phyloP scores from a whole-genome alignment of 2,113 vertebrate species.

The Ovis canadensis region DNA sequence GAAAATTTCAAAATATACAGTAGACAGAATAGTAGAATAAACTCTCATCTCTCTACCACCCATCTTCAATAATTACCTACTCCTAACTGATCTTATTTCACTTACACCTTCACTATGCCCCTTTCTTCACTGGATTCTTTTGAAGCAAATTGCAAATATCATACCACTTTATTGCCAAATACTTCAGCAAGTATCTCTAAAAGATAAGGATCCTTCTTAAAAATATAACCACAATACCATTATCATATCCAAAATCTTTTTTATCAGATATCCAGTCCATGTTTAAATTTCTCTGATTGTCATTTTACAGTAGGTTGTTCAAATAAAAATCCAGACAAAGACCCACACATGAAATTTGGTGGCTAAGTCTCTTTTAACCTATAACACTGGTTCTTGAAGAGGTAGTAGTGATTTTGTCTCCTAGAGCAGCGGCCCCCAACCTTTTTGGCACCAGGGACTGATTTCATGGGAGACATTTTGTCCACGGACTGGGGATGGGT shows the following conservation, averaged over 20 bases:
- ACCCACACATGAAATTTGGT: not conserved
- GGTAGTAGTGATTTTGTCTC: not conserved
- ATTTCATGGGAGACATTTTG: not conserved
- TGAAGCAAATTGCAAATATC: constrained; percentile 20
- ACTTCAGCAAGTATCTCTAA: not conserved
- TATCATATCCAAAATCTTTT: not conserved
- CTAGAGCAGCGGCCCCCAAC: not conserved
- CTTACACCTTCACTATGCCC: not conserved
- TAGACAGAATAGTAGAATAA: constrained; percentile 3
- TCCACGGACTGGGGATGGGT: not conserved
- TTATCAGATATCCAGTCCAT: not conserved
- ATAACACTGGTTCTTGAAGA: not conserved
- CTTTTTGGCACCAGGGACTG: not conserved
- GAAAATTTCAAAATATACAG: constrained; percentile 13
- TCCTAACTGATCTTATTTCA: not conserved
- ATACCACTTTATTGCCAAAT: not conserved
- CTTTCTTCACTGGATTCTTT: not conserved
- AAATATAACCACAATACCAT: not conserved
- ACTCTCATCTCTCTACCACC: not conserved
- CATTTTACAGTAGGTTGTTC: not conserved
- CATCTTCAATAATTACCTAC: not conserved
- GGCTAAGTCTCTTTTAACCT: not conserved
- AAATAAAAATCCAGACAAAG: constrained; percentile 34
- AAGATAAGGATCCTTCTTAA: constrained; percentile 9
- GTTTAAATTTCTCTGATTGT: not conserved